Conservation (phyloP, 2,888 invertebrate species). For the Drosophila melanosoma region DNA sequence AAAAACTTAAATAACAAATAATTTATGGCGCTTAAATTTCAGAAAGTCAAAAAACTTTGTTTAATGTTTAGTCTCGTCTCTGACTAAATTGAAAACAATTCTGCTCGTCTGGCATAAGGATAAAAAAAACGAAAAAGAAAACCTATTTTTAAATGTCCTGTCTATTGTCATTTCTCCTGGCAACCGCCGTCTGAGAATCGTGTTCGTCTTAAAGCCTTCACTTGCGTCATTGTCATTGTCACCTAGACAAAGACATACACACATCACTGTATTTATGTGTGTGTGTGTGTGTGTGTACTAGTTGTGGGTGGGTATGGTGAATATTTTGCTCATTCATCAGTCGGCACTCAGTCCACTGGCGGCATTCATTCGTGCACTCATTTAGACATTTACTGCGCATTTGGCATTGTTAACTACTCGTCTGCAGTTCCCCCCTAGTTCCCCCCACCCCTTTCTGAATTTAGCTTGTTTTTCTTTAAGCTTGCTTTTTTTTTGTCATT, state of each 20-base stretch:
- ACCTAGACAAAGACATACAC: slow-evolving; percentile 24
- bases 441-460: background rate
- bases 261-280: slow-evolving; percentile 7
- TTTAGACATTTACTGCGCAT: slow-evolving; percentile 73
- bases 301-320: slow-evolving; percentile 13
- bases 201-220: slow-evolving; percentile 33
- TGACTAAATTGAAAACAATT: slow-evolving; percentile 4
- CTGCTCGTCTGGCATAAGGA: background rate
- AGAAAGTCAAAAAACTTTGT: background rate
- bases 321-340: slow-evolving; percentile 41
- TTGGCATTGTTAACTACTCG: slow-evolving; percentile 64
- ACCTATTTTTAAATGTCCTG: slow-evolving; percentile 28
- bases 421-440: slow-evolving; percentile 22
- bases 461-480: slow-evolving; percentile 17
- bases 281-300: background rate
- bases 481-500: slow-evolving; percentile 20
- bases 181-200: slow-evolving; percentile 9
- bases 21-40: background rate
- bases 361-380: slow-evolving; percentile 56
- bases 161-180: slow-evolving; percentile 44
- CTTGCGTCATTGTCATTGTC: slow-evolving; percentile 50
- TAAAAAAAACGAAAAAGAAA: background rate
- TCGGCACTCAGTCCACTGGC: slow-evolving; percentile 7
- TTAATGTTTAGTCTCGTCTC: background rate
- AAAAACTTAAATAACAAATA: background rate